A percentile compares a stretch with the other conserved stretches of the same genome.
phyloP scores from a whole-genome alignment of 1,140 invertebrate species.

The Pseudomyrmex concolor region DNA sequence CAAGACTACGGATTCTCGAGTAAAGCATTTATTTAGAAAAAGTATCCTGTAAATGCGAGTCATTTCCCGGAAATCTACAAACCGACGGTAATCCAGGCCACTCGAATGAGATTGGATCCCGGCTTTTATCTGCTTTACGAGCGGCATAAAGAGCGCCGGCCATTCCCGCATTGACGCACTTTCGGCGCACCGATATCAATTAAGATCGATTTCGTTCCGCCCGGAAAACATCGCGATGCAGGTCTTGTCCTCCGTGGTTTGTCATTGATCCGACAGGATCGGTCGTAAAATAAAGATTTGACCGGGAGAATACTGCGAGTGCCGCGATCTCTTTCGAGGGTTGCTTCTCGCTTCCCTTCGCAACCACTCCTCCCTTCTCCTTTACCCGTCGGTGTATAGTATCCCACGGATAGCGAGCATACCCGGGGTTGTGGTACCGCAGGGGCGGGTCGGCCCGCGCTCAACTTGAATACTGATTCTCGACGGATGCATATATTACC shows the following conservation, averaged over 20 bases:
- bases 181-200: slow-evolving; percentile 60
- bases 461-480: slow-evolving; percentile 81
- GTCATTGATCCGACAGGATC: slow-evolving; percentile 66
- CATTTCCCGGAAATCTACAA: slow-evolving; percentile 35
- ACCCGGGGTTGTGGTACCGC: slow-evolving; percentile 50
- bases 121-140: slow-evolving; percentile 50
- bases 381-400: slow-evolving; percentile 1
- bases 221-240: slow-evolving; percentile 41
- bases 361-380: slow-evolving; percentile 26
- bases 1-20: background rate
- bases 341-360: slow-evolving; percentile 50
- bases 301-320: slow-evolving; percentile 48
- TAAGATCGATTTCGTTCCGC: slow-evolving; percentile 68
- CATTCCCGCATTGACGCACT: slow-evolving; percentile 30
- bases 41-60: slow-evolving; percentile 41
- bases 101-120: slow-evolving; percentile 53
- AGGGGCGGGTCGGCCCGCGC: slow-evolving; percentile 75
- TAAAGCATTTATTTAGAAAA: slow-evolving; percentile 11
- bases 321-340: slow-evolving; percentile 59
- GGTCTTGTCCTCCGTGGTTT: slow-evolving; percentile 45
- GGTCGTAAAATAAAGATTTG: slow-evolving; percentile 77
- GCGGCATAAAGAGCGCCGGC: slow-evolving; percentile 35
- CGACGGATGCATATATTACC: slow-evolving; percentile 80
- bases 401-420: slow-evolving; percentile 30
- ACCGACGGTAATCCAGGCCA: slow-evolving; percentile 1